A percentile compares a stretch with the other conserved stretches of the same genome.
These are phyloP conservation scores for Piaya cayana DNA, from an alignment of 2,113 vertebrate species.

Conservation along the genomic window DNA sequence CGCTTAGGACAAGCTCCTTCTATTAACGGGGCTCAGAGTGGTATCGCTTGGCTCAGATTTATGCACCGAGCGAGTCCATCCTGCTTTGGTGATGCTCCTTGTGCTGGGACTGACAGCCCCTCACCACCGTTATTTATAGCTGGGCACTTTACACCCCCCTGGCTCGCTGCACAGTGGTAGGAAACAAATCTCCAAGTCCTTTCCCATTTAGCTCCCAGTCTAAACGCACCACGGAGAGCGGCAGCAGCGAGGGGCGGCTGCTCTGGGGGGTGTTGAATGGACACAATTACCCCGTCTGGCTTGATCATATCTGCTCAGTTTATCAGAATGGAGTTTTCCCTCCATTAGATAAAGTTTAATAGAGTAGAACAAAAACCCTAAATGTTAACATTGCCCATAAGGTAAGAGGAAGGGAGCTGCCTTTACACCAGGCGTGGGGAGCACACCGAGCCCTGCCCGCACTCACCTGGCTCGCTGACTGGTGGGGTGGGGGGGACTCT, in stretches of 20 bases:
- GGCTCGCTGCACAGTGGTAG: not conserved
- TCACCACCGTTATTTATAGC: fast-evolving
- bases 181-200: not conserved
- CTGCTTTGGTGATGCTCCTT: not conserved
- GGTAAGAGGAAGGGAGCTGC: not conserved
- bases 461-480: not conserved
- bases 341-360: not conserved
- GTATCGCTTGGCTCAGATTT: not conserved
- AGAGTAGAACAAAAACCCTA: not conserved
- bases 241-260: not conserved
- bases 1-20: not conserved
- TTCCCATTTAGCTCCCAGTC: not conserved
- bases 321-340: not conserved
- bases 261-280: fast-evolving
- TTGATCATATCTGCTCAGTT: fast-evolving
- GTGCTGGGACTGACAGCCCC: not conserved
- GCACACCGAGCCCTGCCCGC: fast-evolving
- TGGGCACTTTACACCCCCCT: not conserved
- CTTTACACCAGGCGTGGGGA: fast-evolving
- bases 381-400: fast-evolving
- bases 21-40: not conserved
- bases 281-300: not conserved
- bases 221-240: fast-evolving
- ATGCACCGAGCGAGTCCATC: not conserved
- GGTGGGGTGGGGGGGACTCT: not conserved